phyloP scores from a whole-genome alignment of 2,113 vertebrate species.

The Pygoscelis adeliae region DNA sequence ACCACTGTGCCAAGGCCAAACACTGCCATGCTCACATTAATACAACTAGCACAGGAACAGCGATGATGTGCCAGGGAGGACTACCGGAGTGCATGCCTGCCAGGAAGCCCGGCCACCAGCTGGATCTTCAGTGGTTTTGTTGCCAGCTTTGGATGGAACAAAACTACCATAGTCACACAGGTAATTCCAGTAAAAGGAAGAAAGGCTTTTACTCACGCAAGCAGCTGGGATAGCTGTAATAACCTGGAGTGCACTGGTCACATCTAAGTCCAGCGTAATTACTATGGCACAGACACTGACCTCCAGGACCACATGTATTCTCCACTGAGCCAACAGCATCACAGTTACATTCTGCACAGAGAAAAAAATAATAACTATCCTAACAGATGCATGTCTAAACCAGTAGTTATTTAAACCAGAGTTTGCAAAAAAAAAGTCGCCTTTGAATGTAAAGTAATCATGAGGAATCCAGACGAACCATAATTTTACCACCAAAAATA shows the following conservation, averaged over 20 bases:
- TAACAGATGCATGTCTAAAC: neutral
- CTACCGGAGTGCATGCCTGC: neutral
- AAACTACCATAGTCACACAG: neutral
- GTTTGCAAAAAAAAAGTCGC: neutral
- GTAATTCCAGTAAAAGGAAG: neutral
- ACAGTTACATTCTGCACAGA: slow-evolving; percentile 72
- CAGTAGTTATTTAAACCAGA: neutral
- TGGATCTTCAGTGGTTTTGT: neutral
- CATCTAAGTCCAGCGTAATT: slow-evolving; percentile 73
- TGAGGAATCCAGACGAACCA: neutral
- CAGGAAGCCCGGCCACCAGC: neutral
- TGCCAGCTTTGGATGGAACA: neutral
- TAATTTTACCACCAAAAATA: neutral
- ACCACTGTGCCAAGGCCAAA: neutral
- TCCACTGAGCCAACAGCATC: slow-evolving; percentile 71
- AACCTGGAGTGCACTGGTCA: slow-evolving; percentile 72
- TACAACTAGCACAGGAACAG: neutral
- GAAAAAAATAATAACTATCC: neutral
- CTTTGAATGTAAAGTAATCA: neutral
- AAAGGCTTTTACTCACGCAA: slow-evolving; percentile 59
- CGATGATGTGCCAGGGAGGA: fast-evolving
- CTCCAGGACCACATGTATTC: slow-evolving; percentile 42
- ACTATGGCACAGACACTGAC: slow-evolving; percentile 73
- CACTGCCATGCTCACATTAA: neutral
- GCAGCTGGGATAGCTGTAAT: slow-evolving; percentile 81